phyloP scores from a whole-genome alignment of 2,888 invertebrate genomes.

The Sarcophaga carnaria region DNA sequence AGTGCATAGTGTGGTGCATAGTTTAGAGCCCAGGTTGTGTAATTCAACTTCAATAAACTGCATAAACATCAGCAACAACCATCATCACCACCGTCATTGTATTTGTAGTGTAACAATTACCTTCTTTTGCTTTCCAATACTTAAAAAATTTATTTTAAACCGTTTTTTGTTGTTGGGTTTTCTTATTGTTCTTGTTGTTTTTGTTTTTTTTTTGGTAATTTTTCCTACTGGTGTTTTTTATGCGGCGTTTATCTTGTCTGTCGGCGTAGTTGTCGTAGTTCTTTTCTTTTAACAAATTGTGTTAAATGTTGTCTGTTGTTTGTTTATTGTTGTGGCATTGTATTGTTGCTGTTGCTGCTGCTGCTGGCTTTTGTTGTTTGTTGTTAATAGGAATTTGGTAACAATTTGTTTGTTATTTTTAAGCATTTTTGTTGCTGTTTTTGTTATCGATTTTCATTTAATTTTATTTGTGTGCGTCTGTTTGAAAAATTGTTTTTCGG shows the following conservation, averaged over 20 bases:
- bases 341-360: neutral
- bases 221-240: conserved; percentile 27
- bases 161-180: conserved; percentile 18
- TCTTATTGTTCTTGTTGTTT: neutral
- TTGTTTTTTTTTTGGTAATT: neutral
- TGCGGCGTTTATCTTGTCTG: conserved; percentile 50
- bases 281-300: conserved; percentile 47
- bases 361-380: conserved; percentile 1
- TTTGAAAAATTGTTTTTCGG: neutral
- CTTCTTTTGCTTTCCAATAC: conserved; percentile 1
- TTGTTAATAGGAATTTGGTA: conserved; percentile 53
- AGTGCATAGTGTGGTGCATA: neutral
- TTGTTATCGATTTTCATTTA: neutral
- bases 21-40: conserved; percentile 41
- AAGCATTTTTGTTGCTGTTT: neutral
- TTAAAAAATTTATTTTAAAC: neutral
- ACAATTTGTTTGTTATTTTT: conserved; percentile 53
- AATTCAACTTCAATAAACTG: conserved; percentile 44
- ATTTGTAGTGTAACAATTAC: conserved; percentile 46
- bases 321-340: conserved; percentile 14
- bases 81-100: too few relatives aligned
- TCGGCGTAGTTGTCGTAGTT: too few relatives aligned
- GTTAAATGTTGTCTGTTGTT: conserved; percentile 34
- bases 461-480: neutral
- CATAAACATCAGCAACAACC: neutral